These are phyloP conservation scores for Prunella fulvescens DNA, from an alignment of 2,113 vertebrate genomes.

Conservation along the genomic window DNA sequence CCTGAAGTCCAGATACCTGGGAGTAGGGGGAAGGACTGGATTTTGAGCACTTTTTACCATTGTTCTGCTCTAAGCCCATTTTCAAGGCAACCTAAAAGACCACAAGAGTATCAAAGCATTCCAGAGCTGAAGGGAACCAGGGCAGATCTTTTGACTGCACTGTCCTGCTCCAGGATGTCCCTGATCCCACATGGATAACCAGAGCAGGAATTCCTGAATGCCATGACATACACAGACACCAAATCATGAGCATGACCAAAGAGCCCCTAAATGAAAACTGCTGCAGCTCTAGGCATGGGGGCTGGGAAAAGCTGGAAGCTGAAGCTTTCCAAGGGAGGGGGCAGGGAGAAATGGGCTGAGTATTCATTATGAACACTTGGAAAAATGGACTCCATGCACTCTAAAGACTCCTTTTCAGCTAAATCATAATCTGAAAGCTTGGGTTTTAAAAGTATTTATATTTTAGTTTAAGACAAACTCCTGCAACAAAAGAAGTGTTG, in stretches of 20 bases:
- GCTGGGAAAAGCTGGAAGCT: neutral
- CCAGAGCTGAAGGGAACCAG: neutral
- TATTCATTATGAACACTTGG: neutral
- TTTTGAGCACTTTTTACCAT: neutral
- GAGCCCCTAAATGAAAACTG: constrained; percentile 9
- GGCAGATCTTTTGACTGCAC: neutral
- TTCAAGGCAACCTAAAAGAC: neutral
- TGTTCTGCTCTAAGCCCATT: neutral
- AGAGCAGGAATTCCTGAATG: neutral
- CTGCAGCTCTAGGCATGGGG: neutral
- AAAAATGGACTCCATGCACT: neutral
- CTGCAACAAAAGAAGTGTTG: neutral
- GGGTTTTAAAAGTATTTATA: neutral
- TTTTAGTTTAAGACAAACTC: neutral
- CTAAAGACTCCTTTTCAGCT: neutral
- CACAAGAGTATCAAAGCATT: neutral
- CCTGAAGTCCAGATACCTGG: neutral
- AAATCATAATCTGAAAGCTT: neutral
- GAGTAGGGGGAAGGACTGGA: neutral
- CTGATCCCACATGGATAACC: neutral
- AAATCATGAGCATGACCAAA: neutral
- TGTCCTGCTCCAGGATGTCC: neutral
- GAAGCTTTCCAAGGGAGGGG: neutral
- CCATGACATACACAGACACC: neutral
- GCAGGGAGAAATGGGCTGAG: neutral